Evolutionary conservation across 2,888 invertebrate species (phyloP).

Genomic region (Aspidapion aeneum): DNA sequence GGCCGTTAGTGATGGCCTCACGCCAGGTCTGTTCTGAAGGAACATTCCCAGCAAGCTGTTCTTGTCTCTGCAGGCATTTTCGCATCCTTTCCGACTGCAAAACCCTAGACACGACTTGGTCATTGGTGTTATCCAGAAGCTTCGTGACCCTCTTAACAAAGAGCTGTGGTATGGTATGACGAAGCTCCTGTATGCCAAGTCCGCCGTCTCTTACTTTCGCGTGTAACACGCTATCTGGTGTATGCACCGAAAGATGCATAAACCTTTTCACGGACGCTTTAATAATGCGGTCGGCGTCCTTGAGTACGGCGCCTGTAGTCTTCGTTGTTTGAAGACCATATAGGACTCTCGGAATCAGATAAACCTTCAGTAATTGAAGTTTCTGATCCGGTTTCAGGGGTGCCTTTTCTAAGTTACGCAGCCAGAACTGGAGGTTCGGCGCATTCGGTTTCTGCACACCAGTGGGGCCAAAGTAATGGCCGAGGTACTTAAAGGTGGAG

Average conservation of each 20-base stretch:
- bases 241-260: conserved; percentile 51
- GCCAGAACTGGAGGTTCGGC: conserved; percentile 9
- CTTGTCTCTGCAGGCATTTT: background rate
- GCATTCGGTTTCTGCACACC: conserved; percentile 22
- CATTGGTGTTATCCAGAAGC: conserved; percentile 8
- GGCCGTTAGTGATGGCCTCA: conserved; percentile 14
- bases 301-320: conserved; percentile 18
- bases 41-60: conserved; percentile 11
- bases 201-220: conserved; percentile 30
- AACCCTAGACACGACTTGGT: conserved; percentile 11
- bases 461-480: conserved; percentile 18
- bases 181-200: conserved; percentile 30
- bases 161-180: conserved; percentile 20
- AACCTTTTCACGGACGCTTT: conserved; percentile 28
- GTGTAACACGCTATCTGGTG: conserved; percentile 35
- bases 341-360: conserved; percentile 38
- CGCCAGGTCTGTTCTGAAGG: conserved; percentile 12
- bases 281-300: conserved; percentile 15
- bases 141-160: conserved; percentile 16
- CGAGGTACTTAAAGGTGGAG: conserved; percentile 24
- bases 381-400: conserved; percentile 46
- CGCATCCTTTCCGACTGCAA: conserved; percentile 13
- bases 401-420: conserved; percentile 33
- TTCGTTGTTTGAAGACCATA: conserved; percentile 40
- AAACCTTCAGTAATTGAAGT: conserved; percentile 33